Evolutionary conservation across 2,888 invertebrate species (phyloP).

Genomic region (Acleris cristana): DNA sequence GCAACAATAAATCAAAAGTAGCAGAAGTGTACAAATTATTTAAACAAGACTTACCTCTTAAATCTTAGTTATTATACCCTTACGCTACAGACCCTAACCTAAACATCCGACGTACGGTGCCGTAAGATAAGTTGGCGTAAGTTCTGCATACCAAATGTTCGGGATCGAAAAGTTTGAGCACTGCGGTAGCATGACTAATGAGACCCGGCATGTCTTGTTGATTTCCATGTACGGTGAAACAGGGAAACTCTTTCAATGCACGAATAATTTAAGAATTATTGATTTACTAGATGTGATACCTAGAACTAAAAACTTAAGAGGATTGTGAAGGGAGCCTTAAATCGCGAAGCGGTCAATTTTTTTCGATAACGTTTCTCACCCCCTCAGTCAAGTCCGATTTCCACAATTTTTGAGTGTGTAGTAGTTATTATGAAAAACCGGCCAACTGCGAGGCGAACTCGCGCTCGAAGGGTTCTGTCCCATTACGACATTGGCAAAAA

Average conservation of each 20-base stretch:
- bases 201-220: constrained; percentile 39
- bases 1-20: not conserved
- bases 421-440: too few species aligned
- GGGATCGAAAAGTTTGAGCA: constrained; percentile 59
- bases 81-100: constrained; percentile 14
- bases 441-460: too few species aligned
- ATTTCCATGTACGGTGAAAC: constrained; percentile 33
- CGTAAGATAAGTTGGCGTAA: constrained; percentile 58
- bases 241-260: constrained; percentile 8
- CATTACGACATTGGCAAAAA: too few species aligned
- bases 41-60: not conserved
- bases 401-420: too few species aligned
- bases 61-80: constrained; percentile 10
- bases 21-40: not conserved
- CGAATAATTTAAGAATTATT: not conserved
- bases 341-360: too few species aligned
- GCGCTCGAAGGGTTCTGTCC: too few species aligned
- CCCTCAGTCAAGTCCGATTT: too few species aligned
- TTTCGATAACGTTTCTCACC: too few species aligned
- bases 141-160: constrained; percentile 65
- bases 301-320: too few species aligned
- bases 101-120: constrained; percentile 43
- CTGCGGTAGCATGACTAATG: constrained; percentile 53
- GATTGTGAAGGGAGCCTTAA: too few species aligned
- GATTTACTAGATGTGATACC: too few species aligned